A percentile compares a stretch with the other conserved stretches of the same genome.
Conservation (phyloP, 1,140 invertebrate species). For the Drosophila carrolli region DNA sequence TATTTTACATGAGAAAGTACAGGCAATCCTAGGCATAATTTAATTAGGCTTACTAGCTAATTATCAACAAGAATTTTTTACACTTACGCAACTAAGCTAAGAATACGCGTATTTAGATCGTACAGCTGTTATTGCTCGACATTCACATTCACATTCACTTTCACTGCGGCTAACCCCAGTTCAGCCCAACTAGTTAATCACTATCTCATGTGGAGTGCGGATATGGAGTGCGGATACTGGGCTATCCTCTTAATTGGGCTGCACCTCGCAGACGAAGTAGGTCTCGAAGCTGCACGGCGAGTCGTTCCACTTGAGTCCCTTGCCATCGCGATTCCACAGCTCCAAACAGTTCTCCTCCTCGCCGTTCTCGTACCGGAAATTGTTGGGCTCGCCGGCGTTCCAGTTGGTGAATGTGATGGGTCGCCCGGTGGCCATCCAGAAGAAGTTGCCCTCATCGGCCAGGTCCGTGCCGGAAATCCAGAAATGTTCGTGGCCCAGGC, state of each 20-base stretch:
- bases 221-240: not conserved
- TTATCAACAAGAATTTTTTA: constrained; percentile 57
- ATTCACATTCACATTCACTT: constrained; percentile 18
- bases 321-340: constrained; percentile 95
- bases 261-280: constrained; percentile 95
- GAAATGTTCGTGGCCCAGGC: constrained; percentile 95
- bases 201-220: constrained; percentile 4
- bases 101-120: constrained; percentile 48
- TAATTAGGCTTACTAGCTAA: constrained; percentile 74
- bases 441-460: constrained; percentile 94
- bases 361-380: constrained; percentile 96
- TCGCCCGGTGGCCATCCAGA: constrained; percentile 96
- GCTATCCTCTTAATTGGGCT: constrained; percentile 80
- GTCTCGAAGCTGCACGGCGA: constrained; percentile 96
- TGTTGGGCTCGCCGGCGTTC: constrained; percentile 96
- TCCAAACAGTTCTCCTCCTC: constrained; percentile 96
- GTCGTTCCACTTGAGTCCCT: constrained; percentile 96
- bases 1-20: constrained; percentile 68
- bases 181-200: constrained; percentile 15
- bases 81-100: constrained; percentile 45
- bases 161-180: constrained; percentile 1
- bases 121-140: constrained; percentile 10
- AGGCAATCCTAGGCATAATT: constrained; percentile 67
- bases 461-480: constrained; percentile 96
- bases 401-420: constrained; percentile 96